phyloP scores from a whole-genome alignment of 2,113 vertebrate species.

The Isurus oxyrinchus region DNA sequence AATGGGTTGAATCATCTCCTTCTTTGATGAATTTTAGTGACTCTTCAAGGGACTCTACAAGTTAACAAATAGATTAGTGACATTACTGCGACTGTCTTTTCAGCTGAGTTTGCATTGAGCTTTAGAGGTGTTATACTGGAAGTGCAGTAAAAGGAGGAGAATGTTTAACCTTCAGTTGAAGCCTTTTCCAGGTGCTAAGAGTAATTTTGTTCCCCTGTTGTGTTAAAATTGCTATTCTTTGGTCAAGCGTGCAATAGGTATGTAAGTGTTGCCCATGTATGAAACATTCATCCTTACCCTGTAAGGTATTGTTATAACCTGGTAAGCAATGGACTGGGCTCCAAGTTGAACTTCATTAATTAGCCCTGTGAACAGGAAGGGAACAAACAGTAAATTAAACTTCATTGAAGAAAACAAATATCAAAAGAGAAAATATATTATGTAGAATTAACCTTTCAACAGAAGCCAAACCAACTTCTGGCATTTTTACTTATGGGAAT shows the following conservation, averaged over 20 bases:
- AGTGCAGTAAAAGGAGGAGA: background rate
- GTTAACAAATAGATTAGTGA: background rate
- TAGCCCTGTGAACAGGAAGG: constrained; percentile 57
- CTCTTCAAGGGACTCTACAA: background rate
- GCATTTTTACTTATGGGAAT: background rate
- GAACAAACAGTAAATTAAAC: background rate
- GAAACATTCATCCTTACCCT: constrained; percentile 64
- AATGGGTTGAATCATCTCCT: background rate
- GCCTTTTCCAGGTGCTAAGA: background rate
- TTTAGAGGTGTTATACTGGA: no score
- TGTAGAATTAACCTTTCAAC: background rate
- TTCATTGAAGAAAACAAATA: background rate
- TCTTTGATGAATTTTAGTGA: background rate
- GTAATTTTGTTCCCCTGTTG: background rate
- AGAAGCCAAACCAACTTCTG: background rate
- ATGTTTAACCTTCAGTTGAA: background rate
- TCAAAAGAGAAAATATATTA: background rate
- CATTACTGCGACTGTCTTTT: no score
- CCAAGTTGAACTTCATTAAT: constrained; percentile 73
- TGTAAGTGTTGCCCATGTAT: background rate
- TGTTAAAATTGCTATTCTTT: background rate
- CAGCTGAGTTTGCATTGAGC: no score
- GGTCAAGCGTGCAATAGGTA: background rate
- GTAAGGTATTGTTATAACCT: constrained; percentile 63
- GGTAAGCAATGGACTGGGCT: constrained; percentile 71